These are phyloP conservation scores for Poliocrania exsul DNA, from an alignment of 2,797 vertebrate species.

Conservation along the genomic window DNA sequence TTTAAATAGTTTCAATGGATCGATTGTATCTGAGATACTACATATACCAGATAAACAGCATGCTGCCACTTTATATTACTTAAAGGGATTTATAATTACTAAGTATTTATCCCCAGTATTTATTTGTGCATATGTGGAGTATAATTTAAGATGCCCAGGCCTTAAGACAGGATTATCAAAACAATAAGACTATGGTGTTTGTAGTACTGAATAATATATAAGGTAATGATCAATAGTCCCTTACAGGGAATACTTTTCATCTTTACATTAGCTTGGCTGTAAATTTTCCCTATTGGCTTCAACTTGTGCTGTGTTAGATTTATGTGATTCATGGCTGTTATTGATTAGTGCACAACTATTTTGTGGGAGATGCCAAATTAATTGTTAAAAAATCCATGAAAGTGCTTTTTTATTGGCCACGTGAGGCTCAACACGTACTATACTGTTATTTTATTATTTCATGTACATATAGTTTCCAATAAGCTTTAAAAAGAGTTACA, in stretches of 20 bases:
- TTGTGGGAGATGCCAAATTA: constrained; percentile 73
- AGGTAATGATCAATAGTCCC: constrained; percentile 46
- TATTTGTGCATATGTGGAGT: not conserved
- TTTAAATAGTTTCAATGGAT: constrained; percentile 12
- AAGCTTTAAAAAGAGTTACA: constrained; percentile 26
- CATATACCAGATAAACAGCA: not conserved
- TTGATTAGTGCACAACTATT: constrained; percentile 56
- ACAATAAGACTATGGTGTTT: constrained; percentile 13
- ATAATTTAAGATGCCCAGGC: constrained; percentile 8
- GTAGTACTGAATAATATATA: constrained; percentile 57
- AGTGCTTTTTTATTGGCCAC: constrained; percentile 75
- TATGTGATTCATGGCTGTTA: constrained; percentile 57
- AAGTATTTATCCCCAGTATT: not conserved
- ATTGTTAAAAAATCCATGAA: constrained; percentile 70
- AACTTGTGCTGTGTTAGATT: constrained; percentile 46
- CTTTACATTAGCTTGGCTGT: constrained; percentile 29
- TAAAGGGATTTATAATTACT: not conserved
- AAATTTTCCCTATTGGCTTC: constrained; percentile 50
- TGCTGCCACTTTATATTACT: not conserved
- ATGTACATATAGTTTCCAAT: constrained; percentile 36
- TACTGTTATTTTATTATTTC: constrained; percentile 38
- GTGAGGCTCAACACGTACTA: constrained; percentile 48
- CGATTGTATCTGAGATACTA: not conserved
- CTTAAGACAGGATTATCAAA: constrained; percentile 24
- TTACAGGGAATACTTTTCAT: constrained; percentile 50